Evolutionary conservation across 2,797 vertebrate species (phyloP), one percentile per base, ranked within the genome.

Genomic region (Yasuhikotakia modesta): DNA sequence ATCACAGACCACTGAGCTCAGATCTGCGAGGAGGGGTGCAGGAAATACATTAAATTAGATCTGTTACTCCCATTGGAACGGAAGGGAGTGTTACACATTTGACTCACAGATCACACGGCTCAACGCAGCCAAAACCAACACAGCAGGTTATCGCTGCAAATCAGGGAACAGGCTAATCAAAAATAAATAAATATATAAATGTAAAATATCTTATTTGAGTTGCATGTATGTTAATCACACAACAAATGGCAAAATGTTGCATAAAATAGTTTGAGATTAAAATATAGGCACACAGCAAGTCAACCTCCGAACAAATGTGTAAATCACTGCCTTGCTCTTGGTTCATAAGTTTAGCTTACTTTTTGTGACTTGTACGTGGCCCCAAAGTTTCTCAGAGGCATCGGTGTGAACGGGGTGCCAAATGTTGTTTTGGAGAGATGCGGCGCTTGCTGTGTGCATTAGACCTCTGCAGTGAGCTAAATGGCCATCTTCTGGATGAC

Each of bases 401-500:
- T 81, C 61, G 16, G 53, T 30, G 67, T 12, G 50, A 53, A 71
- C 43, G 24, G 24, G 17, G 53, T 50, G 60, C 17, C 35, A 60
- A 70, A 58, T 81, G 63, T 60, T 81, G 68, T 70, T 75, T 27
- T 65, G 43, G 27, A 57, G 43, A 30, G 58, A 43, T 22, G 0
- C 19, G 13, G 68, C 45, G 22, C 69, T 67, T 22, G 67, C 68
- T 63, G 67, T 19, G 63, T 64, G 84, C 79, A 58, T 32, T n/a
- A 46, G 80, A 69, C 46, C 12, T 65, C 76, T 64, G 63, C 74
- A 76, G 79, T 65, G 78, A 71, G 73, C 75, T 84, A 8, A 77
- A 63, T 86, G 75, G 32, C 46, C 82, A 74, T 86, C 50, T 74
- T 73, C 57, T 27, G 65, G 24, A 79, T 87, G 83, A 80, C 73